Base-by-base conservation (phyloP, 2,888 invertebrate genomes). In the Syritta pipiens region DNA sequence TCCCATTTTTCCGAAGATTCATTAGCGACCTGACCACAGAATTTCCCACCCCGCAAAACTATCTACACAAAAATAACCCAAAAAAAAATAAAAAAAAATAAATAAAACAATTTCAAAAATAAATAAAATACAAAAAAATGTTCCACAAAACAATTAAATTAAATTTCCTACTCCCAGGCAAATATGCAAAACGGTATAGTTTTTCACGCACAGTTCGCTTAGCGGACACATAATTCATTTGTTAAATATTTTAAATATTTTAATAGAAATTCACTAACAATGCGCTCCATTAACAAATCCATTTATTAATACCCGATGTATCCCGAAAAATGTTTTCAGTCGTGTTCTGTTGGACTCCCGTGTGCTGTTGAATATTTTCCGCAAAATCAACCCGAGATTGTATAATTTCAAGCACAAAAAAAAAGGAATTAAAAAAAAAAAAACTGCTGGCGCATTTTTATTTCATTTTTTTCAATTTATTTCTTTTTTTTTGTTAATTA, bases 161-260 rank as follows among this genome's bases (percentile, higher is more conserved):
- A 3, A 28, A 9, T 28, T 5, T 6, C 9, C 28, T 3, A 28
- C 7, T n/a, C 9, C 2, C 28, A 9, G 7, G 28, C 7, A 28
- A 28, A 28, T 28, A 9, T 28, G 28, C 28, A 28, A 4, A 28
- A n/a, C 9, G n/a, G n/a, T 9, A n/a, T n/a, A n/a, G n/a, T 28
- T 28, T 28, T 28, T n/a, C n/a, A n/a, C n/a, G n/a, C n/a, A n/a
- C n/a, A n/a, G n/a, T 28, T 28, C 28, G 28, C 28, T 9, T 28
- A 28, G 9, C n/a, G 7, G n/a, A 28, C 28, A 9, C 26, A 26
- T 40, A 24, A 53, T 32, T n/a, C 32, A 53, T 53, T 20, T 30
- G 37, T 12, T 37, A 37, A 53, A 55, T 37, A 55, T 40, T 55
- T 55, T 24, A 26, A 55, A n/a, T n/a, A n/a, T n/a, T n/a, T n/a